Evolutionary conservation across 2,888 invertebrate genomes (phyloP).

Genomic region (Chalcis sispes): DNA sequence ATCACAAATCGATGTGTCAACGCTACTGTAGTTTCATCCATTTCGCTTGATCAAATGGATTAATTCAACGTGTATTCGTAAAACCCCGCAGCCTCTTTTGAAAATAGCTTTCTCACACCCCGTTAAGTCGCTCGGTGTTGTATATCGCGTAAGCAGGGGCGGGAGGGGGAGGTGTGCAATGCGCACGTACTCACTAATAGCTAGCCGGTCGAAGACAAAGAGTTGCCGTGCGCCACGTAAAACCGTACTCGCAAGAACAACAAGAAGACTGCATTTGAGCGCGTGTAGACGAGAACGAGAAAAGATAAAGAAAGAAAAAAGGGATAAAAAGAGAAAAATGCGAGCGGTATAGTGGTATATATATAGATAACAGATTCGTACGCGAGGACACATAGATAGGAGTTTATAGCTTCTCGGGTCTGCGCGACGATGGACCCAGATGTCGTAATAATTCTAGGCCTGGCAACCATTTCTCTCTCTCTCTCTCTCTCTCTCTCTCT

Average conservation of each 20-base stretch:
- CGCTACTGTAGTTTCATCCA: neutral
- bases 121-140: too few relatives aligned
- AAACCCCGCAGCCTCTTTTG: neutral
- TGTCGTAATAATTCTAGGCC: slow-evolving; percentile 64
- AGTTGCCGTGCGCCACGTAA: too few relatives aligned
- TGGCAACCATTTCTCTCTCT: slow-evolving; percentile 32
- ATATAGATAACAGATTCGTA: too few relatives aligned
- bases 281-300: too few relatives aligned
- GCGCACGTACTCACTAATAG: too few relatives aligned
- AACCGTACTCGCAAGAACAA: too few relatives aligned
- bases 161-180: too few relatives aligned
- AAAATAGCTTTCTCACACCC: too few relatives aligned
- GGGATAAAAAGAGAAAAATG: too few relatives aligned
- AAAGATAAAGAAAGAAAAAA: neutral
- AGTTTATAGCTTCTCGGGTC: slow-evolving; percentile 38
- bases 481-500: slow-evolving; percentile 27
- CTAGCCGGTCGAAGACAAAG: too few relatives aligned
- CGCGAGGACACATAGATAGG: slow-evolving; percentile 23
- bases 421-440: slow-evolving; percentile 58
- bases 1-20: neutral
- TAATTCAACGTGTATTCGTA: neutral
- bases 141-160: too few relatives aligned
- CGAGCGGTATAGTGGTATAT: neutral
- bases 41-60: neutral
- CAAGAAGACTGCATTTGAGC: too few relatives aligned